Percentiles rank a stretch among this genome's conserved stretches.
These are phyloP conservation scores for Scaptomyza tumidula DNA, from an alignment of 2,888 invertebrate species.

Conservation along the genomic window DNA sequence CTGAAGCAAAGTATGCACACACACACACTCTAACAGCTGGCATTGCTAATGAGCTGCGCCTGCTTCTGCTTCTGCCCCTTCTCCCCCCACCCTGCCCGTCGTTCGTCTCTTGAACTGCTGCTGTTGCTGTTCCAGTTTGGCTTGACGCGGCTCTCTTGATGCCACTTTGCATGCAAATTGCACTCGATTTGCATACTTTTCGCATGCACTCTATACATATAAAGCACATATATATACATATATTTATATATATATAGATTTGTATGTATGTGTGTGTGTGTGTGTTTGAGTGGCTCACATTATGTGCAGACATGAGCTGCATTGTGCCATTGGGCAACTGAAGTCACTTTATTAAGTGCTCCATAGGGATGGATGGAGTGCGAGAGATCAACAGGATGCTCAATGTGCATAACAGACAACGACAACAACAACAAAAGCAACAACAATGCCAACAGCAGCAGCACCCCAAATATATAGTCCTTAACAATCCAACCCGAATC, in stretches of 20 bases:
- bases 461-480: background rate
- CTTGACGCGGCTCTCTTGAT: conserved; percentile 58
- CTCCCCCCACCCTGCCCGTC: too few relatives aligned
- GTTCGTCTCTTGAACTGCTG: background rate
- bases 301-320: conserved; percentile 60
- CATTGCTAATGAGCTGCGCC: conserved; percentile 62
- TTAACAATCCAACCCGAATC: conserved; percentile 8
- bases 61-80: too few relatives aligned
- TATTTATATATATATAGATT: background rate
- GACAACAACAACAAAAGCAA: background rate
- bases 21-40: conserved; percentile 20
- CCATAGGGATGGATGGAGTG: conserved; percentile 8
- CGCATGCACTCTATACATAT: conserved; percentile 58
- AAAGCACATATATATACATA: too few relatives aligned
- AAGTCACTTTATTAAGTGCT: conserved; percentile 45
- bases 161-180: conserved; percentile 77
- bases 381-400: background rate
- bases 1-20: conserved; percentile 22
- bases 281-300: conserved; percentile 39
- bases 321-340: conserved; percentile 34
- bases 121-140: conserved; percentile 41
- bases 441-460: background rate
- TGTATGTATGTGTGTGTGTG: conserved; percentile 15
- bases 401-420: background rate
- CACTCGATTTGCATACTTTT: conserved; percentile 75